These are phyloP conservation scores for Pterocles burchelli DNA, from an alignment of 2,113 vertebrate species.

Conservation along the genomic window DNA sequence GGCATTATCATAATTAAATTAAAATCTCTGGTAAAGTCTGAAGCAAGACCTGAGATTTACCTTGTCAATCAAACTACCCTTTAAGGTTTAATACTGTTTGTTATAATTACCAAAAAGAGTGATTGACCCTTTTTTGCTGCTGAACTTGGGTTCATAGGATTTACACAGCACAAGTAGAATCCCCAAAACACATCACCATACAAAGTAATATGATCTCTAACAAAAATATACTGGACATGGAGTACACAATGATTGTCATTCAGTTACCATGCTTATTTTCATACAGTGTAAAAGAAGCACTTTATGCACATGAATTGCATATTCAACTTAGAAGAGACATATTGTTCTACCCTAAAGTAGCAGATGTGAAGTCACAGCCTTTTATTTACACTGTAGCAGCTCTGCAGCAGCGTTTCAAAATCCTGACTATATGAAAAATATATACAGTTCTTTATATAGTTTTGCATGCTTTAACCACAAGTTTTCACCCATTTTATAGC, in stretches of 20 bases:
- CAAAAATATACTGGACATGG: neutral
- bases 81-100: neutral
- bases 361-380: neutral
- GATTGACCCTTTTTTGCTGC: neutral
- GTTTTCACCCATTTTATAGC: neutral
- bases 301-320: neutral
- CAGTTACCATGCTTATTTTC: neutral
- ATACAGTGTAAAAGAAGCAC: neutral
- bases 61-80: neutral
- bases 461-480: neutral
- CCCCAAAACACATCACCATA: too few relatives aligned
- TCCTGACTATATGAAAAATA: neutral
- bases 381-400: neutral
- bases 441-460: neutral
- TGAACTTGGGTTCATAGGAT: neutral
- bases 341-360: neutral
- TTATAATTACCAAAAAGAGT: neutral
- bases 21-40: neutral
- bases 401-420: neutral
- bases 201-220: neutral
- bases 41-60: neutral
- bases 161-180: neutral
- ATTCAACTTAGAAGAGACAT: neutral
- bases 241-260: neutral
- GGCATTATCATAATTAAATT: neutral